Base-by-base conservation (phyloP, 2,888 invertebrate genomes). In the Muscina levida region DNA sequence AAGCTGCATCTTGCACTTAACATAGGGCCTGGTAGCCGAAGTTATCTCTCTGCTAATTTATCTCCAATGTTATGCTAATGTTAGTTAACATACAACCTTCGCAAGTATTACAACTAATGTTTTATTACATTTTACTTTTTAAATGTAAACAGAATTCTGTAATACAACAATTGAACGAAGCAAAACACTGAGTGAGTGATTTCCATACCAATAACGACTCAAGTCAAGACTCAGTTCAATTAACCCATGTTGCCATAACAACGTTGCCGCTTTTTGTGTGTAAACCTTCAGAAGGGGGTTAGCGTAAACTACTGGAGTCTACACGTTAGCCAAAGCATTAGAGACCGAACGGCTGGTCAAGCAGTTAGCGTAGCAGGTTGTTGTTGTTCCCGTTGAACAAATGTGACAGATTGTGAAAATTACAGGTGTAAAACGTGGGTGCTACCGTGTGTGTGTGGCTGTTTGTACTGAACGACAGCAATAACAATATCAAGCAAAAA, bases 381-480 rank as follows among this genome's bases (percentile, higher is more conserved):
- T 51, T 42, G n/a, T 53, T 59, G 42, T 65, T 56, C 0, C n/a
- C 17, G 17, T 42, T 4, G 11, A 15, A 11, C 22, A 42, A 62
- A 48, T 67, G 48, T 67, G 37, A 56, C 53, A 68, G 42, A 68
- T 68, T 68, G 68, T 24, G 11, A 39, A 42, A 67, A 68, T 42
- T 68, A 68, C 68, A 68, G 68, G 53, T 68, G 68, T 68, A 68
- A 53, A 68, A 22, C 4, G 39, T 59, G n/a, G 17, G 59, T 39
- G n/a, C n/a, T n/a, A n/a, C n/a, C n/a, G n/a, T n/a, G 57, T 31
- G 31, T 31, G 15, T 57, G 10, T 11, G 56, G 5, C 17, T 22
- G 2, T 22, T n/a, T 44, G 11, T n/a, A 5, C 8, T 8, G 4
- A 31, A 31, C 31, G 3, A n/a, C 31, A 31, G 31, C 31, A 31